phyloP scores from a whole-genome alignment of 2,113 vertebrate species.

The Pseudopipra pipra region DNA sequence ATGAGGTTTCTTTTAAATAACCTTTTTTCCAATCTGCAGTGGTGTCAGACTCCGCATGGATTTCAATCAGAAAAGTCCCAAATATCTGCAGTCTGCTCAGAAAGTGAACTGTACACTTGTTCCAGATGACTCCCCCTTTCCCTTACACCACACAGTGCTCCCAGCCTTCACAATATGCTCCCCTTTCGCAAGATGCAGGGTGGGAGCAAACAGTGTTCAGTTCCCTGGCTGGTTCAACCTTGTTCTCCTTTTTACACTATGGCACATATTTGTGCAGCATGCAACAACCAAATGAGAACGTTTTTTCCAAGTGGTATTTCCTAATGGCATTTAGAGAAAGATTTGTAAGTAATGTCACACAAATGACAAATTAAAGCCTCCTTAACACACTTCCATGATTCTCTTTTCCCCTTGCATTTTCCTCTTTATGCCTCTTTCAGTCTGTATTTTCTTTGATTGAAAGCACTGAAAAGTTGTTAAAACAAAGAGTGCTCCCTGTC shows the following conservation, averaged over 20 bases:
- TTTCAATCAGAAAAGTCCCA: neutral
- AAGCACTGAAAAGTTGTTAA: neutral
- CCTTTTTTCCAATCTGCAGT: neutral
- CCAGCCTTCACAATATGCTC: neutral
- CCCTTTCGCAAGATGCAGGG: neutral
- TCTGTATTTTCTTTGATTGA: neutral
- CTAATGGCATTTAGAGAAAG: constrained; percentile 9
- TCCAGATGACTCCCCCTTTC: constrained; percentile 1
- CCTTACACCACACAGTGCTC: neutral
- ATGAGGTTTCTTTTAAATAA: neutral
- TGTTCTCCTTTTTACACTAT: constrained; percentile 21
- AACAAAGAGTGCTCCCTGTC: neutral
- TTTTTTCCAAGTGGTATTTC: constrained; percentile 44
- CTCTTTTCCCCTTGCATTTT: neutral
- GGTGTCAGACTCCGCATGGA: neutral
- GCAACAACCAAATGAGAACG: constrained; percentile 14
- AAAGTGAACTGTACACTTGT: neutral
- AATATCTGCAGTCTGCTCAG: neutral
- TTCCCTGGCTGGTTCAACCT: neutral
- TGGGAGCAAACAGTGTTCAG: neutral
- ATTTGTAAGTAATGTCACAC: neutral
- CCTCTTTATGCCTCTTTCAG: neutral
- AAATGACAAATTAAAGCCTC: neutral
- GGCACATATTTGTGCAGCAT: constrained; percentile 14
- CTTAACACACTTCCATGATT: neutral